Evolutionary conservation across 2,797 vertebrate genomes (phyloP).

Genomic region (Forpus xanthops): DNA sequence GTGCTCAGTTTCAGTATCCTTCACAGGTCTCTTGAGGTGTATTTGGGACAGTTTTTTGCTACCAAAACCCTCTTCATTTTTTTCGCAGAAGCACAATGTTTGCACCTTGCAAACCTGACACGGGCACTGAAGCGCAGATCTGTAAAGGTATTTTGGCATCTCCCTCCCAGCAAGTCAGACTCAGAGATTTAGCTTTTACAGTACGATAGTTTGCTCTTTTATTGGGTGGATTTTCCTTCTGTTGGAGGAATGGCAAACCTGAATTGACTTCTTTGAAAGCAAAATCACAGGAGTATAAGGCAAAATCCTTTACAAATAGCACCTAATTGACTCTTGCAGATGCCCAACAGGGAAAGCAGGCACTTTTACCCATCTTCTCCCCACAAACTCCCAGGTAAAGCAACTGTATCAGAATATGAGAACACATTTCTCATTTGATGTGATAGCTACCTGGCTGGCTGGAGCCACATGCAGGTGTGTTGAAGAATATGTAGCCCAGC

Average conservation of each 20-base stretch:
- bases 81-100: neutral
- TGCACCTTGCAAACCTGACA: slow-evolving; percentile 46
- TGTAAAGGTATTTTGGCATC: slow-evolving; percentile 55
- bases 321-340: neutral
- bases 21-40: slow-evolving; percentile 21
- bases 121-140: neutral
- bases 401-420: neutral
- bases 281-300: neutral
- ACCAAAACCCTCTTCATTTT: neutral
- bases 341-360: neutral
- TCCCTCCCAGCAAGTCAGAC: neutral
- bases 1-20: slow-evolving; percentile 50
- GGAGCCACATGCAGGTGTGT: neutral
- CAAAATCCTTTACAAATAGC: neutral
- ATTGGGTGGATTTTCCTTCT: slow-evolving; percentile 12
- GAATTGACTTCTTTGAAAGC: neutral
- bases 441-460: neutral
- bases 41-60: slow-evolving; percentile 7
- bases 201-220: slow-evolving; percentile 25
- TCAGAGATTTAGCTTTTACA: slow-evolving; percentile 14
- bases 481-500: neutral
- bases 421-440: neutral
- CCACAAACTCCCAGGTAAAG: neutral
- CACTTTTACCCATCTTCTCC: neutral
- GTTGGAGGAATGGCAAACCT: neutral